These are phyloP conservation scores for Champsocephalus esox DNA, from an alignment of 2,797 vertebrate species.

Conservation along the genomic window DNA sequence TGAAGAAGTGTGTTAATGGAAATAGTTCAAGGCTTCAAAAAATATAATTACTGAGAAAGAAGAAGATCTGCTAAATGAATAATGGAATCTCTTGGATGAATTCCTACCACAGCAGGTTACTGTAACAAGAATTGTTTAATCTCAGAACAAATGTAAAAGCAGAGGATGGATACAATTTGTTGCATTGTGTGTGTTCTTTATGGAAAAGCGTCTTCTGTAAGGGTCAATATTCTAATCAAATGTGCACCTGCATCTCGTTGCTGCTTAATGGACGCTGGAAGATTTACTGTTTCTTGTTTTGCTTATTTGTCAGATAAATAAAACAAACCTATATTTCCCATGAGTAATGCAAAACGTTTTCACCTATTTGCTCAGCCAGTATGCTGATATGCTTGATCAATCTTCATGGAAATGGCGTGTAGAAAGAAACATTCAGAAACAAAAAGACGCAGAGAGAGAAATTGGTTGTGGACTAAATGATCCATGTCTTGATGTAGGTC, in stretches of 20 bases:
- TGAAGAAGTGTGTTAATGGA: slow-evolving; percentile 66
- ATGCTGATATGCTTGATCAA: slow-evolving; percentile 51
- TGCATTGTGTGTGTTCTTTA: slow-evolving; percentile 20
- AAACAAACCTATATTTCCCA: slow-evolving; percentile 69
- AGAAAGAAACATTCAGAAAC: slow-evolving; percentile 35
- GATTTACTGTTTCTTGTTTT: slow-evolving; percentile 59
- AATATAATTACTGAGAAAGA: slow-evolving; percentile 63
- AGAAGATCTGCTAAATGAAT: slow-evolving; percentile 51
- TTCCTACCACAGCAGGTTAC: slow-evolving; percentile 31
- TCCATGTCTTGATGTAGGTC: slow-evolving; percentile 32
- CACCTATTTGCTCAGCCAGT: slow-evolving; percentile 70
- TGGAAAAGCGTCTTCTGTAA: slow-evolving; percentile 17
- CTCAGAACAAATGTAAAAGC: slow-evolving; percentile 41
- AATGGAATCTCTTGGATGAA: slow-evolving; percentile 59
- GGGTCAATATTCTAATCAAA: slow-evolving; percentile 46
- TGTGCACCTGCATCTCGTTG: slow-evolving; percentile 28
- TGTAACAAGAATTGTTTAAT: slow-evolving; percentile 42
- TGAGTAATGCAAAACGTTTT: slow-evolving; percentile 54
- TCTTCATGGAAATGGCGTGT: slow-evolving; percentile 40
- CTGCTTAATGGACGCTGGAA: slow-evolving; percentile 41
- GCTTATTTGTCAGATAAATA: slow-evolving; percentile 73
- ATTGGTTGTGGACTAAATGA: neutral
- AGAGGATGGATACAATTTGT: slow-evolving; percentile 30
- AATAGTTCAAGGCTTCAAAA: slow-evolving; percentile 60
- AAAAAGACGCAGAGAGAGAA: slow-evolving; percentile 14